Evolutionary conservation across 2,113 vertebrate genomes (phyloP).

Genomic region (Xyliphius kryptos): DNA sequence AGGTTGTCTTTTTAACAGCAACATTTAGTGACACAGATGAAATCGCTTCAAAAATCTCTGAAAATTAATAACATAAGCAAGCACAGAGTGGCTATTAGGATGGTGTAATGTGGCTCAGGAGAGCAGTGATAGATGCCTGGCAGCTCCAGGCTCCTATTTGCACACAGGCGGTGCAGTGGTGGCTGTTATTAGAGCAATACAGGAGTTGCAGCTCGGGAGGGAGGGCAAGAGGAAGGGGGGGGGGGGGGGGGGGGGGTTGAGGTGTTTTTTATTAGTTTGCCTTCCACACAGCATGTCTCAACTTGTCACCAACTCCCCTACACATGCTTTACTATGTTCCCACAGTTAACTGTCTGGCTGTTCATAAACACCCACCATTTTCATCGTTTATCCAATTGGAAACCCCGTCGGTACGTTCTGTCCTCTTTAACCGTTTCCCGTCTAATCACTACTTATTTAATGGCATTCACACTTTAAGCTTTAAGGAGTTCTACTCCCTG

Average conservation of each 20-base stretch:
- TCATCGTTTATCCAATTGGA: conserved; percentile 29
- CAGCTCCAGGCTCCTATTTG: conserved; percentile 90
- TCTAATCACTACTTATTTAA: conserved; percentile 51
- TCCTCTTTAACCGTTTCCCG: conserved; percentile 39
- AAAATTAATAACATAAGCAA: conserved; percentile 99
- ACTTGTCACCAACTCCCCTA: conserved; percentile 80
- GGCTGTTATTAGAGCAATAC: conserved; percentile 92
- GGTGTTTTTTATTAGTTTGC: conserved; percentile 88
- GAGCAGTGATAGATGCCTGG: conserved; percentile 90
- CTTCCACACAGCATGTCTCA: conserved; percentile 86
- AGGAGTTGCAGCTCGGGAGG: conserved; percentile 80
- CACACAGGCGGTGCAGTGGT: conserved; percentile 87
- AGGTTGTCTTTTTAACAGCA: conserved; percentile 83
- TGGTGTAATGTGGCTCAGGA: conserved; percentile 92
- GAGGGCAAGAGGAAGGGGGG: conserved; percentile 68
- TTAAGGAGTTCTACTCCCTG: conserved; percentile 55
- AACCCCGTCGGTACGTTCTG: conserved; percentile 28
- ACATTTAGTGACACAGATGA: conserved; percentile 88
- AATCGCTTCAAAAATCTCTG: conserved; percentile 87
- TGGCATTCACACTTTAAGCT: conserved; percentile 61
- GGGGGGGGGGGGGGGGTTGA: conserved; percentile 76
- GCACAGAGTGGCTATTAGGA: conserved; percentile 88
- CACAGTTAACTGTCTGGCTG: conserved; percentile 56
- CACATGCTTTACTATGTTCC: conserved; percentile 67
- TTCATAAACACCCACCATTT: conserved; percentile 20